phyloP scores from a whole-genome alignment of 2,113 vertebrate species.

The Rhombomys opimus region DNA sequence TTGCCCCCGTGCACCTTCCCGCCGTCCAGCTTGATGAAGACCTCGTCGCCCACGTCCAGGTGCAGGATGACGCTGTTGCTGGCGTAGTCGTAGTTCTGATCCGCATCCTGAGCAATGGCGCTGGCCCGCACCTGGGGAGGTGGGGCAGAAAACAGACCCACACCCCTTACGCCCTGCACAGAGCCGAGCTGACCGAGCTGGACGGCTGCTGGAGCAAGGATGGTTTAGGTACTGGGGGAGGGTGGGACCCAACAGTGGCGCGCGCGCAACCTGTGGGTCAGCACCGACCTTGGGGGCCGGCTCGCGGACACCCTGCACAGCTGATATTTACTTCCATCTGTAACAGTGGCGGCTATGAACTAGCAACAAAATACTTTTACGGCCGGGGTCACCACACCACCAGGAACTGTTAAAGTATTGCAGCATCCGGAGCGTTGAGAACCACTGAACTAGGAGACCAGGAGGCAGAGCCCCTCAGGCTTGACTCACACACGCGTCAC shows the following conservation, averaged over 20 bases:
- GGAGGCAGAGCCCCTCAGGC: not conserved
- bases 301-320: not conserved
- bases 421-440: not conserved
- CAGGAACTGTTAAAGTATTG: not conserved
- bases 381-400: not conserved
- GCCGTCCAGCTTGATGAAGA: slow-evolving; percentile 94
- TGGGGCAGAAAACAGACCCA: not conserved
- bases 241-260: not conserved
- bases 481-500: not conserved
- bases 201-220: not conserved
- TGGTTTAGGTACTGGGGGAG: not conserved
- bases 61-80: slow-evolving; percentile 96
- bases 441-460: not conserved
- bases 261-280: not conserved
- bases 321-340: not conserved
- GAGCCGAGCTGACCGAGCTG: not conserved
- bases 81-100: slow-evolving; percentile 96
- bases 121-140: slow-evolving; percentile 92
- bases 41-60: slow-evolving; percentile 95
- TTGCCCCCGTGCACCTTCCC: slow-evolving; percentile 96
- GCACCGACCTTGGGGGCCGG: not conserved
- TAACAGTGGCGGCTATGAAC: not conserved
- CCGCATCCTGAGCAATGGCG: slow-evolving; percentile 89
- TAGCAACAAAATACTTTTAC: not conserved
- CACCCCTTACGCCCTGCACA: not conserved